Evolutionary conservation across 1,140 invertebrate species (phyloP), one percentile per base, ranked within the genome.

Genomic region (Drosophila baimaii): DNA sequence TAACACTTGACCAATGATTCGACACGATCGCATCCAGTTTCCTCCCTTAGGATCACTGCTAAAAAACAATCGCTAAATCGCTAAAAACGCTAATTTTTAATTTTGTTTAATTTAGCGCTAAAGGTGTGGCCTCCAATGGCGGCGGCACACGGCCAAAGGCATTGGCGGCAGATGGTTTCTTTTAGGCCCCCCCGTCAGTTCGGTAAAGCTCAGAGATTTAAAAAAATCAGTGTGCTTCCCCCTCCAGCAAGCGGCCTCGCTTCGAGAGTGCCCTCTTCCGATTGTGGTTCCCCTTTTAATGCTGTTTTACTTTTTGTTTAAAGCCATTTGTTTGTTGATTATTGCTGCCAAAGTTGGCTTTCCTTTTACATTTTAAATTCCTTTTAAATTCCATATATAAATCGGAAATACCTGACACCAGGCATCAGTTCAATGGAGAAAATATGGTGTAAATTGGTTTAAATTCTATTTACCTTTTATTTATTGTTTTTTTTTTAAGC

Each of bases 121-220:
- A 81, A 81, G 59, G 68, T 85, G 77, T 65, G 79, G 72, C 90
- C 49, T 33, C 29, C 72, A 70, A 73, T 81, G 89, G 49, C 29
- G 35, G 35, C 35, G 49, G 90, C 72, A 90, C 90, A 72, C 86
- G 91, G 77, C 90, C 91, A 89, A 91, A 85, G 91, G 91, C 91
- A 75, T 75, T 92, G 89, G 74, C 83, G 77, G 85, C 81, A 78
- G 91, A 92, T 89, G 91, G 89, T 91, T 92, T 91, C 90, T 92
- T 90, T 92, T 92, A 92, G 91, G 69, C 55, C 62, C 70, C 64
- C 74, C 46, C n/a, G 23, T 63, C 33, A 27, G 31, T 39, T 52
- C 73, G 58, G 70, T 75, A 75, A 75, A 35, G 49, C 9, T 47
- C 51, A 65, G 55, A 76, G 58, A 35, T 46, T 59, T 21, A 46